Evolutionary conservation across 2,888 invertebrate genomes (phyloP).

Genomic region (Zygothrica quintamaculata): DNA sequence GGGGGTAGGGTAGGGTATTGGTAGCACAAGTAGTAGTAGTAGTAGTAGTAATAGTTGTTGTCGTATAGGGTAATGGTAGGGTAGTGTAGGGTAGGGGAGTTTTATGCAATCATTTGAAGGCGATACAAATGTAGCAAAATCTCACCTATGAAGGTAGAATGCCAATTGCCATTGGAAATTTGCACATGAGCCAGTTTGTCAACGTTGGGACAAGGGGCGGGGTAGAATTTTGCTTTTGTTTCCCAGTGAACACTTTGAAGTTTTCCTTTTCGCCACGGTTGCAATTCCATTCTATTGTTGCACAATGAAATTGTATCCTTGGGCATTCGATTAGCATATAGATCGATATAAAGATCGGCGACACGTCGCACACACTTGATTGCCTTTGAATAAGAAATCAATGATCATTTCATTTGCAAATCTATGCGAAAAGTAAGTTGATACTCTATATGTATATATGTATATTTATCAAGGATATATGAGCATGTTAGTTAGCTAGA

Average conservation of each 20-base stretch:
- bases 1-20: background rate
- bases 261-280: slow-evolving; percentile 70
- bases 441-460: slow-evolving; percentile 43
- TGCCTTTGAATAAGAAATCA: slow-evolving; percentile 71
- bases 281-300: slow-evolving; percentile 70
- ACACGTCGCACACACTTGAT: slow-evolving; percentile 69
- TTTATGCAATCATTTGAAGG: slow-evolving; percentile 44
- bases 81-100: background rate
- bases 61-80: too few relatives aligned
- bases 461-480: too few relatives aligned
- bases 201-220: slow-evolving; percentile 12
- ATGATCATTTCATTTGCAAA: slow-evolving; percentile 56
- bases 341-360: slow-evolving; percentile 47
- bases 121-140: slow-evolving; percentile 63
- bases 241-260: slow-evolving; percentile 35
- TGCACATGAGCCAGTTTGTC: slow-evolving; percentile 26
- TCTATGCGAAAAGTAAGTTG: slow-evolving; percentile 53
- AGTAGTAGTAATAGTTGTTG: too few relatives aligned
- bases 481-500: slow-evolving; percentile 48
- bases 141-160: slow-evolving; percentile 44
- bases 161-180: slow-evolving; percentile 51
- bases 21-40: too few relatives aligned
- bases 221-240: slow-evolving; percentile 11
- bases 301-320: slow-evolving; percentile 69
- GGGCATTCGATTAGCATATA: slow-evolving; percentile 58